Base-by-base conservation (phyloP, 2,888 invertebrate species). In the Invenusta paracnida region DNA sequence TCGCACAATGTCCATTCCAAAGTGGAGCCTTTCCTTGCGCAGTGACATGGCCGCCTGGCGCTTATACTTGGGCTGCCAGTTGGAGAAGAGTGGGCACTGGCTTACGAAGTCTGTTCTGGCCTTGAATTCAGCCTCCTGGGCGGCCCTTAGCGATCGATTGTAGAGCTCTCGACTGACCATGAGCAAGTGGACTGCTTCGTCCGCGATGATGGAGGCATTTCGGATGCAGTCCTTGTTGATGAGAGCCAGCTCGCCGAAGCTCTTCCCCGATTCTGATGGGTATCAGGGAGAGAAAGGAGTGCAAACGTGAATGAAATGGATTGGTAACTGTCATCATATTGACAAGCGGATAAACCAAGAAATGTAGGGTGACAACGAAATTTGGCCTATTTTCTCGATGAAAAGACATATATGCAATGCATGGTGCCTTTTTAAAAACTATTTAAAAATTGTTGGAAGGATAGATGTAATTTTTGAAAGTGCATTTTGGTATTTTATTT, bases 161-260 rank as follows among this genome's bases (percentile, higher is more conserved):
- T 91, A 91, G 13, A 91, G 88, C 31, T 90, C 89, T 31, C 90
- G 87, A 87, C 90, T 89, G 25, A 91, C 91, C 1, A 90, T 89
- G 13, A 91, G 88, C 0, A 91, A 88, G 81, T 91, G 90, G 0
- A 89, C 89, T 0, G 86, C 84, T 84, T 90, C 90, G 85, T 90
- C 90, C 30, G 91, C 90, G 30, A 91, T 90, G 82, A 91, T 90
- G 1, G 90, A 89, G 30, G 91, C 91, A 87, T 90, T 91, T 11
- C 91, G 88, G 29, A 90, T 89, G 88, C 90, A 90, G 87, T 91
- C 91, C 30, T 90, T 89, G 84, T 89, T 90, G 82, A 91, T 90
- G 13, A 91, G 88, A 0, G 91, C 91, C 81, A 91, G 87, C 86
- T 91, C 91, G 1, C 91, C 91, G 88, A 91, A 91, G 88, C 90